These are phyloP conservation scores for Noctua fimbriata DNA, from an alignment of 2,888 invertebrate species.

Conservation along the genomic window DNA sequence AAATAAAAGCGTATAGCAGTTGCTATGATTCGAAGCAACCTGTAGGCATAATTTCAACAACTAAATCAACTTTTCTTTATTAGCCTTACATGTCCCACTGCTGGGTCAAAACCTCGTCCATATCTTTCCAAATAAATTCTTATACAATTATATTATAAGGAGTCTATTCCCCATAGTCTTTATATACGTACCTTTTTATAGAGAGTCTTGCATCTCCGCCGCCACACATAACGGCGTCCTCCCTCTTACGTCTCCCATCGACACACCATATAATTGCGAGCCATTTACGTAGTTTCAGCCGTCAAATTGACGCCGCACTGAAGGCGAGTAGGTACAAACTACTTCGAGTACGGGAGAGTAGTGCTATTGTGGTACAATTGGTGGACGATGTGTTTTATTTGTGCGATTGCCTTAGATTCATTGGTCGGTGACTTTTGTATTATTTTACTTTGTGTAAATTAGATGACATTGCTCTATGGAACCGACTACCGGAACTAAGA, in stretches of 20 bases:
- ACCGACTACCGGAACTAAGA: too few species aligned
- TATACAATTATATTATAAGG: background rate
- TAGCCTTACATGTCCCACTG: background rate
- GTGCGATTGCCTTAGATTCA: background rate
- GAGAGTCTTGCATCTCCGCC: slow-evolving; percentile 30
- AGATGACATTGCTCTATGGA: background rate
- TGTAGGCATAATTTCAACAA: background rate
- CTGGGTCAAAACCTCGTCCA: background rate
- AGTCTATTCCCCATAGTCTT: background rate
- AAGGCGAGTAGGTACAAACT: slow-evolving; percentile 19
- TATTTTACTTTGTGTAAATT: background rate
- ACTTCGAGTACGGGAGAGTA: slow-evolving; percentile 16
- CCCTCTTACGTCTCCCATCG: slow-evolving; percentile 49
- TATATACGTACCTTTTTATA: slow-evolving; percentile 21
- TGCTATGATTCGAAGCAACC: background rate
- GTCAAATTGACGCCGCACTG: slow-evolving; percentile 57
- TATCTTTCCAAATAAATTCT: background rate
- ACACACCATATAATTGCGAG: slow-evolving; percentile 54
- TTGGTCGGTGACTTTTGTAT: background rate
- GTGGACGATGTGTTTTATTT: background rate
- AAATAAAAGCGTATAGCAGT: background rate
- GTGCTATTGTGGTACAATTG: slow-evolving; percentile 1
- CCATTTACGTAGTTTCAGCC: slow-evolving; percentile 52
- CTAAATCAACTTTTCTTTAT: background rate
- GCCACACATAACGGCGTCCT: slow-evolving; percentile 11